Evolutionary conservation across 2,888 invertebrate species (phyloP).

Genomic region (Diachrysia chrysitis): DNA sequence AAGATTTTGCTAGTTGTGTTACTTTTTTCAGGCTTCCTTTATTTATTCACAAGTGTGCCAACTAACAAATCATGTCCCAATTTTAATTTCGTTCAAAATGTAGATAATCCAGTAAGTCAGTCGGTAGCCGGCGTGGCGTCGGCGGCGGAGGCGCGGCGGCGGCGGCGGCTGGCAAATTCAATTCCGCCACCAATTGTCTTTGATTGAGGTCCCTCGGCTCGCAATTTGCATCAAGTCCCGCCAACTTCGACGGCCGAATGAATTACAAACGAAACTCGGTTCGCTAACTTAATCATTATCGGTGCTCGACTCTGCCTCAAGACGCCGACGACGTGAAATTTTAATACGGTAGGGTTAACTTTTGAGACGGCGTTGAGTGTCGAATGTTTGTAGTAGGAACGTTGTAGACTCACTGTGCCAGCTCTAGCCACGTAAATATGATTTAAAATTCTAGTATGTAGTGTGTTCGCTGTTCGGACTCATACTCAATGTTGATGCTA

Average conservation of each 20-base stretch:
- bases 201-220: conserved; percentile 43
- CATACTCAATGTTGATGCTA: background rate
- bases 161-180: conserved; percentile 37
- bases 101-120: conserved; percentile 10
- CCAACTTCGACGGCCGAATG: conserved; percentile 33
- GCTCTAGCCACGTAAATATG: background rate
- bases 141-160: background rate
- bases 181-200: conserved; percentile 46
- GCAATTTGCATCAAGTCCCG: conserved; percentile 48
- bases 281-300: conserved; percentile 47
- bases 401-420: background rate
- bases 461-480: background rate
- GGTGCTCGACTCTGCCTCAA: conserved; percentile 25
- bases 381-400: background rate
- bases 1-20: background rate
- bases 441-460: conserved; percentile 2
- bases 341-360: conserved; percentile 22
- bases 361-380: conserved; percentile 1
- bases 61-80: background rate
- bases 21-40: background rate
- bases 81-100: conserved; percentile 23
- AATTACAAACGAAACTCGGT: conserved; percentile 50
- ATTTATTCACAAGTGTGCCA: background rate
- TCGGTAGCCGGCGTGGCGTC: background rate
- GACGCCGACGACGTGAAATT: conserved; percentile 26